Evolutionary conservation across 2,888 invertebrate genomes (phyloP).

Genomic region (Aelia acuminata): DNA sequence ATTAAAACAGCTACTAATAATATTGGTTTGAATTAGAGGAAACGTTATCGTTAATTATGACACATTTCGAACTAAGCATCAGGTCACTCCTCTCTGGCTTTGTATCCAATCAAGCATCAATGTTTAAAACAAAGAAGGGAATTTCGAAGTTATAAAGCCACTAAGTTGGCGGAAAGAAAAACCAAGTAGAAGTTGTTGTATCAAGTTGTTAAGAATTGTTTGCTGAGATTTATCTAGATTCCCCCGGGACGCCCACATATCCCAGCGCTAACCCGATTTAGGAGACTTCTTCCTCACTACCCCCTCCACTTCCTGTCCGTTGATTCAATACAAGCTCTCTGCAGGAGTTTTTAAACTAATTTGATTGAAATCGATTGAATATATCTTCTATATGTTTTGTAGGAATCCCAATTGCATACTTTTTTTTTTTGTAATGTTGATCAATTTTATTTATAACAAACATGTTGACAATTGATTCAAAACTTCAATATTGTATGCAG

Average conservation of each 20-base stretch:
- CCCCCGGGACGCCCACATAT: constrained; percentile 23
- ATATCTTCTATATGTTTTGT: no score
- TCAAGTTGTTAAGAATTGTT: constrained; percentile 35
- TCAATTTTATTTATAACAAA: no score
- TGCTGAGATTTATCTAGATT: constrained; percentile 16
- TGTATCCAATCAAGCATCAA: neutral
- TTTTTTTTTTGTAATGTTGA: no score
- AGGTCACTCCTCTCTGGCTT: no score
- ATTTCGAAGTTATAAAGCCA: neutral
- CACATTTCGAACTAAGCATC: no score
- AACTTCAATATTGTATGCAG: no score
- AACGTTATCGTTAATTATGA: no score
- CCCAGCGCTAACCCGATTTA: constrained; percentile 3
- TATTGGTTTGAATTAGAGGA: no score
- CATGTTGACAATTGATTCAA: no score
- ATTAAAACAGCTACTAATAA: no score
- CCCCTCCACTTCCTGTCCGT: neutral
- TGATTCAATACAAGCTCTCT: neutral
- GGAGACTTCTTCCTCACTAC: constrained; percentile 18
- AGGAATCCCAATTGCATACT: no score
- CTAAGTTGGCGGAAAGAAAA: neutral
- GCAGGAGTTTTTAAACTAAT: neutral
- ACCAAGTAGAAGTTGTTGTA: constrained; percentile 14
- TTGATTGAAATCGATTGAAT: neutral
- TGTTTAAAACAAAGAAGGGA: neutral